These are phyloP conservation scores for Rhodophaea formosa DNA, from an alignment of 2,888 invertebrate species.

Conservation along the genomic window DNA sequence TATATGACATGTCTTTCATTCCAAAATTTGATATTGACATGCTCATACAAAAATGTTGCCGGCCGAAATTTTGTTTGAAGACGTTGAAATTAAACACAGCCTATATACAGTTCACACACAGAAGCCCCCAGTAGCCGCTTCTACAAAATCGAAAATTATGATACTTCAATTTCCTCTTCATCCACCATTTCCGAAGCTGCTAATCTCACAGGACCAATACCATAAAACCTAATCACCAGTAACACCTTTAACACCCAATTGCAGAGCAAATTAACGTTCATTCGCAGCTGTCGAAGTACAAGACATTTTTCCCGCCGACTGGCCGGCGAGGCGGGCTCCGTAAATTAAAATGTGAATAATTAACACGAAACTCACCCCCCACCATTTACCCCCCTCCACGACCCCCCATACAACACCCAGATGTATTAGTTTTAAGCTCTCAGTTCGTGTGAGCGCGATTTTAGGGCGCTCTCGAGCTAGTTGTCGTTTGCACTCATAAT, in stretches of 20 bases:
- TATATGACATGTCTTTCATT: too few species aligned
- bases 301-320: constrained; percentile 72
- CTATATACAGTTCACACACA: too few species aligned
- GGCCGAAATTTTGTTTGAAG: too few species aligned
- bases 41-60: too few species aligned
- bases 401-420: constrained; percentile 59
- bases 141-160: too few species aligned
- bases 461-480: constrained; percentile 61
- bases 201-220: background rate
- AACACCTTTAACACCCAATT: background rate
- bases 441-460: constrained; percentile 68
- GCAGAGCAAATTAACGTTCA: constrained; percentile 36
- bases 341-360: constrained; percentile 81
- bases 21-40: too few species aligned
- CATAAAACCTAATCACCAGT: background rate
- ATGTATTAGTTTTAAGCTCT: constrained; percentile 79
- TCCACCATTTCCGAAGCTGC: background rate
- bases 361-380: constrained; percentile 61
- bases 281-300: constrained; percentile 62
- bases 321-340: constrained; percentile 61
- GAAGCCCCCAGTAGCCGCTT: too few species aligned
- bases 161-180: too few species aligned
- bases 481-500: constrained; percentile 60
- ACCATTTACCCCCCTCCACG: constrained; percentile 29
- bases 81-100: too few species aligned